Percentiles rank a stretch among this genome's conserved stretches.
Evolutionary conservation across 53 echinoderm and acorn worm genomes (phyloP).

Genomic region (Stichopus horrens): DNA sequence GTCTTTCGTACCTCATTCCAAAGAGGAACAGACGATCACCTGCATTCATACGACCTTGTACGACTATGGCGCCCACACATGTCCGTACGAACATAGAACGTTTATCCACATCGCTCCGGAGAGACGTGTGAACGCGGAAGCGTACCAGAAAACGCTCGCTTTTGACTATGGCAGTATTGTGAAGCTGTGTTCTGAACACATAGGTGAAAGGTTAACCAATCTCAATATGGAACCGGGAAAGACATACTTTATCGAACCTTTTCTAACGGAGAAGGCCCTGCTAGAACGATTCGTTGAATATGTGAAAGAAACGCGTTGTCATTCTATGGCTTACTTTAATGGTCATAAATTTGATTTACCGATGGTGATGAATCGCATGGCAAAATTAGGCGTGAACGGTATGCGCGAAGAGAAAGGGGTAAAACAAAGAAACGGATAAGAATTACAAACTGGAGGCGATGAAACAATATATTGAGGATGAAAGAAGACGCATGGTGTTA

Average conservation of each 20-base stretch:
- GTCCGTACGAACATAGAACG: not conserved
- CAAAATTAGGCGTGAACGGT: not conserved
- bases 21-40: conserved; percentile 7
- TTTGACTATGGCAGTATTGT: not conserved
- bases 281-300: not conserved
- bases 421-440: no score
- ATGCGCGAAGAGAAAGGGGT: not conserved
- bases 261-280: not conserved
- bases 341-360: conserved; percentile 30
- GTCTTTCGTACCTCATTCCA: not conserved
- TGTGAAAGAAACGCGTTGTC: not conserved
- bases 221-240: not conserved
- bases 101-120: not conserved
- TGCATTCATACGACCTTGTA: not conserved
- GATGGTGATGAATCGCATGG: not conserved
- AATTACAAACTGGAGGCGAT: not conserved
- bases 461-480: not conserved
- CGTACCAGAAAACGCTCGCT: not conserved
- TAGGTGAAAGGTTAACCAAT: not conserved
- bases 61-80: not conserved
- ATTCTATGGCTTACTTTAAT: conserved; percentile 12
- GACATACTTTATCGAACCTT: not conserved
- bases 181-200: not conserved
- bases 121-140: not conserved
- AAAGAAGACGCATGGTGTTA: not conserved